These are phyloP conservation scores for Margaritifera margaritifera DNA, from an alignment of 2,888 invertebrate genomes.

Conservation along the genomic window DNA sequence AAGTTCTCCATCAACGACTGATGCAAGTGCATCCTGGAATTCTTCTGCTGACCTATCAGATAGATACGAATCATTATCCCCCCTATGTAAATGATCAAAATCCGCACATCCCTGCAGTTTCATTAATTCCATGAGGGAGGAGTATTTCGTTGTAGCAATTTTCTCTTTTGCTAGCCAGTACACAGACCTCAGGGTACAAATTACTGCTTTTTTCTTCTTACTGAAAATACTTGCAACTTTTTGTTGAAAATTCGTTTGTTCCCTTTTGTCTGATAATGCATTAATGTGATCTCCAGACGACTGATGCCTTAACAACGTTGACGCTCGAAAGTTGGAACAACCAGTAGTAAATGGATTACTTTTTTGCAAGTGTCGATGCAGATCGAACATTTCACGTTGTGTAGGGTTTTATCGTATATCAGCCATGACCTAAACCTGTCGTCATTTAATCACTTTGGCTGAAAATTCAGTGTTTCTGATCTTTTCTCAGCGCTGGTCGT, in stretches of 20 bases:
- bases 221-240: background rate
- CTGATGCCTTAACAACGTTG: background rate
- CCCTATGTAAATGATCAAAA: background rate
- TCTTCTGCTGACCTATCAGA: conserved; percentile 2
- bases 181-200: background rate
- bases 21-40: conserved; percentile 8
- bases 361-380: background rate
- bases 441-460: background rate
- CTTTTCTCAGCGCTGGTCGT: too few relatives aligned
- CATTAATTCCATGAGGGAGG: background rate
- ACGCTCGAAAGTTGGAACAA: background rate
- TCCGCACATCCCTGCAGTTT: conserved; percentile 6
- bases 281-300: background rate
- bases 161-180: conserved; percentile 7
- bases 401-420: background rate
- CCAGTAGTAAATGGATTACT: background rate
- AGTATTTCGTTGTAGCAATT: background rate
- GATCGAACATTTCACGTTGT: too few relatives aligned
- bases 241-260: background rate
- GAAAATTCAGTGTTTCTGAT: too few relatives aligned
- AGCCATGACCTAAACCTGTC: conserved; percentile 1
- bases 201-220: background rate
- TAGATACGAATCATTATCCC: conserved; percentile 7
- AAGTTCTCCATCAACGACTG: background rate
- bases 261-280: background rate